Base-by-base conservation (phyloP, 2,888 invertebrate species). In the Sinodicranocentrus sp. region DNA sequence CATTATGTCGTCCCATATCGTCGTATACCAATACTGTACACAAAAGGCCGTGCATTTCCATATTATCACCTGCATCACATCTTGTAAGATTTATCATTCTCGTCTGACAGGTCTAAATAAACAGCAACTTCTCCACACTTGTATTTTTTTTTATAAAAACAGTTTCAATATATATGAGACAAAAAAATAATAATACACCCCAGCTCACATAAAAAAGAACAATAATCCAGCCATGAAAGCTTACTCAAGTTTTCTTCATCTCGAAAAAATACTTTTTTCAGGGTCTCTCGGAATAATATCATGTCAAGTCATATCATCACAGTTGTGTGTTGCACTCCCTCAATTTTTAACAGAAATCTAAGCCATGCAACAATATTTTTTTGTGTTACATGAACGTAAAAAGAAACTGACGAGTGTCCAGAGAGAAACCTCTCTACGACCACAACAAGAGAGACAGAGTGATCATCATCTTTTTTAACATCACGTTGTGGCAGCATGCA, bases 271-370 rank as follows among this genome's bases (percentile, higher is more conserved):
- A 13, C 8, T 39, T 39, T 39, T 39, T 39, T 39, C 13, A 13
- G 8, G 6, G 6, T 39, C 8, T 39, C 39, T 39, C 6, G 8
- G 6, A 48, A 48, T 48, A 48, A 48, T 48, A 48, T 48, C 48
- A 48, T 48, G 48, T 48, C 48, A 48, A 48, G 48, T 48, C 48
- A 48, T 48, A 48, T 48, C 48, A 48, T 48, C 48, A 48, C 48
- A n/a, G 48, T 10, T 5, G n/a, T 8, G n/a, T n/a, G n/a, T n/a
- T n/a, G n/a, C n/a, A n/a, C n/a, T n/a, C n/a, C n/a, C n/a, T n/a
- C n/a, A n/a, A n/a, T n/a, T n/a, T n/a, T n/a, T n/a, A n/a, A n/a
- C n/a, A n/a, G n/a, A n/a, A n/a, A n/a, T n/a, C n/a, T n/a, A 39
- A 39, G 39, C n/a, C n/a, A n/a, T n/a, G n/a, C n/a, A n/a, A n/a